Evolutionary conservation across 2,797 vertebrate species (phyloP).

Genomic region (Hapalemur alaotrensis): DNA sequence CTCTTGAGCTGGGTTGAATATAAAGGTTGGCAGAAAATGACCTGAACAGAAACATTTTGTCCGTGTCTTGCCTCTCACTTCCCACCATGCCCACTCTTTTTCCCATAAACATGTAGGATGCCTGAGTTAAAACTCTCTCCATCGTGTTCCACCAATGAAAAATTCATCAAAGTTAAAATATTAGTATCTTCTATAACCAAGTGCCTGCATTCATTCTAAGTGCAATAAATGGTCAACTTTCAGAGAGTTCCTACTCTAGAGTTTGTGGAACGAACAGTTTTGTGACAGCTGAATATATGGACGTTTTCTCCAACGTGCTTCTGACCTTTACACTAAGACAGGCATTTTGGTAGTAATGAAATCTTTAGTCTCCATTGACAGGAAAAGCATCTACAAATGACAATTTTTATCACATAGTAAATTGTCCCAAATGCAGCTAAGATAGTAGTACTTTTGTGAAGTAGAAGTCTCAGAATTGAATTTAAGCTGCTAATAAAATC

Average conservation of each 20-base stretch:
- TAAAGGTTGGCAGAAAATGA: slow-evolving; percentile 46
- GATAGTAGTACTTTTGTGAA: slow-evolving; percentile 28
- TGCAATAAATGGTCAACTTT: background rate
- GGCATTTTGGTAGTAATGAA: slow-evolving; percentile 60
- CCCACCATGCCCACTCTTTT: slow-evolving; percentile 3
- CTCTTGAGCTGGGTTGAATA: background rate
- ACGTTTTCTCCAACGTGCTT: slow-evolving; percentile 42
- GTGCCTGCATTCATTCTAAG: background rate
- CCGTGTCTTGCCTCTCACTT: slow-evolving; percentile 1
- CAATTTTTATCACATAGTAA: slow-evolving; percentile 72
- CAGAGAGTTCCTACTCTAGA: background rate
- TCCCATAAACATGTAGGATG: slow-evolving; percentile 31
- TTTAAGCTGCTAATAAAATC: slow-evolving; percentile 58
- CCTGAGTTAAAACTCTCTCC: background rate
- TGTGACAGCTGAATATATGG: slow-evolving; percentile 42
- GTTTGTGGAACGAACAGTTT: slow-evolving; percentile 9
- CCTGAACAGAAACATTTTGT: slow-evolving; percentile 39
- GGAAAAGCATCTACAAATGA: slow-evolving; percentile 63
- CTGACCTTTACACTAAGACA: slow-evolving; percentile 67
- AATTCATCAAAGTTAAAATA: background rate
- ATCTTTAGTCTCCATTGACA: slow-evolving; percentile 59
- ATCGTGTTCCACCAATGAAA: slow-evolving; percentile 44
- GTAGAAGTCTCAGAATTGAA: slow-evolving; percentile 39
- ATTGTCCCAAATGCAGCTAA: slow-evolving; percentile 64
- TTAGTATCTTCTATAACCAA: background rate